Evolutionary conservation across 2,113 vertebrate species (phyloP), one percentile per base, ranked within the genome.

Genomic region (Phaethornis superciliosus): DNA sequence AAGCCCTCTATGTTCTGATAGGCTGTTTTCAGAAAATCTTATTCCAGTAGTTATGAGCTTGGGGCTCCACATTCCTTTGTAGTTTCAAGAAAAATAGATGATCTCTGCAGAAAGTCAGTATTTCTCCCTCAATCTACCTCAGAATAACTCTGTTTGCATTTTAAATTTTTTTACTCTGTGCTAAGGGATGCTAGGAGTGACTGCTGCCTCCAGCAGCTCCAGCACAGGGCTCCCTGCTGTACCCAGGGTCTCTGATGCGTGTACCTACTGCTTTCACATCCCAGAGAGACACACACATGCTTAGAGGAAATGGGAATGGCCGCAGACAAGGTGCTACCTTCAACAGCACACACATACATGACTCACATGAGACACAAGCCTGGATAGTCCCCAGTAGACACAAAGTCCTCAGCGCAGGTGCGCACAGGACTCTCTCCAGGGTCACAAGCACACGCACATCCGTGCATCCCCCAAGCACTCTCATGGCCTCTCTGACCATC

Each of bases 401-500:
- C 27, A 22, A 37, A 28, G 24, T 55, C 55, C 30, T n/a, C 47
- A n/a, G 28, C 26, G n/a, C 68, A 67, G 52, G 32, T 1, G 0
- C 0, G 1, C 26, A 30, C 30, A 8, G 3, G 15, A 69, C 28
- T 14, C 19, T 14, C 12, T 40, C 28, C 32, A 82, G 55, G 26
- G 33, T 68, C n/a, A 33, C 47, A 62, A 23, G n/a, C 32, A 46
- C 18, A 27, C 1, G 2, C 22, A 64, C 2, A 2, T 79, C 4
- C 32, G 37, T 44, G 47, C 74, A 37, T 30, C 26, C 23, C n/a
- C 21, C 30, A 59, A 85, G 44, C 59, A 88, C 42, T 0, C 0
- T 5, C 35, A 54, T 0, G 0, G 35, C 30, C 15, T 12, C 27
- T 78, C 37, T 77, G 55, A 4, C 12, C 0, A 2, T 15, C 12